These are phyloP conservation scores for Calephelis virginiensis DNA, from an alignment of 1,140 invertebrate genomes.

Conservation along the genomic window DNA sequence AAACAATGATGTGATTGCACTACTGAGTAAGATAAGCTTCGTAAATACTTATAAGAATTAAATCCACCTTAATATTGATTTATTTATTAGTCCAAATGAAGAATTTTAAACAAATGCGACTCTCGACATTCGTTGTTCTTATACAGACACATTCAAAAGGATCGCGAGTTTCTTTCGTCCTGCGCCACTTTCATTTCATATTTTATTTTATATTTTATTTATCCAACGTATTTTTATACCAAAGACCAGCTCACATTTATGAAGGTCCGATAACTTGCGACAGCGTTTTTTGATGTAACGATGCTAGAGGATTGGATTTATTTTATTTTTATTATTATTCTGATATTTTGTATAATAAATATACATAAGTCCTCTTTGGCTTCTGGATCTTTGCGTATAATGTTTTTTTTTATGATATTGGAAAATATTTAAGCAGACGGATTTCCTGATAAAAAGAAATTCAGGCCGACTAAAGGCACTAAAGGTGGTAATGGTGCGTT, in stretches of 20 bases:
- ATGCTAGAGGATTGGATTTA: background rate
- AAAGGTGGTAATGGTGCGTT: no score
- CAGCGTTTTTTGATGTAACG: slow-evolving; percentile 57
- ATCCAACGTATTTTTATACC: slow-evolving; percentile 69
- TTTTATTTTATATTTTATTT: slow-evolving; percentile 77
- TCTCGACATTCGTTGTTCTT: slow-evolving; percentile 33
- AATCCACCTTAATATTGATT: background rate
- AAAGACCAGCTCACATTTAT: slow-evolving; percentile 56
- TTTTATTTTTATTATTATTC: slow-evolving; percentile 8
- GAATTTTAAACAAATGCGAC: slow-evolving; percentile 11
- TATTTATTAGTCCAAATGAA: background rate
- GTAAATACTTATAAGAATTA: background rate
- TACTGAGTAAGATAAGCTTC: no score
- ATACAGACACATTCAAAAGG: slow-evolving; percentile 66
- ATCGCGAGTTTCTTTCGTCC: slow-evolving; percentile 65
- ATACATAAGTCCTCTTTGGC: no score
- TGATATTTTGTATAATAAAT: no score
- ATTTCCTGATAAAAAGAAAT: no score
- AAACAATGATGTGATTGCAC: no score
- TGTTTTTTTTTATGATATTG: no score
- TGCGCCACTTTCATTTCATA: slow-evolving; percentile 73
- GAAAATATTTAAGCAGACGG: no score
- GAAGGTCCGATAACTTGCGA: slow-evolving; percentile 41
- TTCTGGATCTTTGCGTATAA: no score
- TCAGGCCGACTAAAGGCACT: no score